Base-by-base conservation (phyloP, 2,888 invertebrate species). In the Notodonta ziczac region DNA sequence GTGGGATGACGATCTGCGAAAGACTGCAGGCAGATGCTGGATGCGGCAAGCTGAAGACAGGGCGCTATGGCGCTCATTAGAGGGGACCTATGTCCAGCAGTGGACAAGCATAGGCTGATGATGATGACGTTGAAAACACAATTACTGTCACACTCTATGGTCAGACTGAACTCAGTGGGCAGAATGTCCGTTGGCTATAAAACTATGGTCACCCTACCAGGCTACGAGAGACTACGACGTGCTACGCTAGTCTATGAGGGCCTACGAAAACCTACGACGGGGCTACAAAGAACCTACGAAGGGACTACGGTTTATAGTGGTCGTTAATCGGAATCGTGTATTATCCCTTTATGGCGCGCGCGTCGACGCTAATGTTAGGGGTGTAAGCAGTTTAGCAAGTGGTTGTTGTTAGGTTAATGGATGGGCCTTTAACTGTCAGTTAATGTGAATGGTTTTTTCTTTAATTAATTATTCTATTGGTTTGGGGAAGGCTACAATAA, bases 351-450 rank as follows among this genome's bases (percentile, higher is more conserved):
- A 84, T 77, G 72, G 78, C 32, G 12, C 24, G 12, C 52, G 13
- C 32, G 50, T 50, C 73, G 73, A 63, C 72, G 72, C 73, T 85
- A 83, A 86, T 83, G 84, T 76, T 70, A 46, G 72, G 74, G 74
- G 75, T 73, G 80, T 82, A 82, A 81, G 80, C 79, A 74, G 77
- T 69, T 72, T 70, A 81, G 81, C 80, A 84, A 84, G 81, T 83
- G 78, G 81, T 83, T 81, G 50, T 50, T 50, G 46, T 46, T 50
- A 16, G 24, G 52, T 32, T 52, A 52, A 52, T 52, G 32, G 32
- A 52, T 32, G 32, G 32, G 50, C 46, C 16, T 9, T 50, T 50
- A 50, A 50, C 16, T 50, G 16, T 32, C 52, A 32, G 16, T 52
- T 16, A 12, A 32, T 32, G 52, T 52, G 5, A 52, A 52, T 52